Evolutionary conservation across 2,888 invertebrate species (phyloP).

Genomic region (Erynnis tages): DNA sequence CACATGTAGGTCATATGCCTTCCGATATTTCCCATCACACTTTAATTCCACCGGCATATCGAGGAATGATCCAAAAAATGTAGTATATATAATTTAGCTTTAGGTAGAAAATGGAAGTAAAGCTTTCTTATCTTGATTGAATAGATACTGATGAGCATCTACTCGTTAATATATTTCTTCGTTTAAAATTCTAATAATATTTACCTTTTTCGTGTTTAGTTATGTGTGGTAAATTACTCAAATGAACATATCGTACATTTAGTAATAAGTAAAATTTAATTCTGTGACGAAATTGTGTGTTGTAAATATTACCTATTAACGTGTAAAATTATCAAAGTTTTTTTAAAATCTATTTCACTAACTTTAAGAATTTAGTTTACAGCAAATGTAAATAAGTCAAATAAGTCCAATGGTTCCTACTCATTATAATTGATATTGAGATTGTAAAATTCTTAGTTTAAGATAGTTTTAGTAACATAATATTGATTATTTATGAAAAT

Average conservation of each 20-base stretch:
- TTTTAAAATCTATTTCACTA: no score
- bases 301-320: neutral
- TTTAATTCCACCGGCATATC: constrained; percentile 52
- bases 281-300: constrained; percentile 34
- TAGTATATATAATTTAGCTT: constrained; percentile 25
- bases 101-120: no score
- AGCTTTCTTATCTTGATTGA: no score
- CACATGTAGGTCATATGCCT: constrained; percentile 48
- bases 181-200: no score
- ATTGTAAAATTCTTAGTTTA: constrained; percentile 22
- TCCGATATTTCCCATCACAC: constrained; percentile 52
- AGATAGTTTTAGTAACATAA: constrained; percentile 38
- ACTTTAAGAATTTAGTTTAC: neutral
- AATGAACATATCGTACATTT: no score
- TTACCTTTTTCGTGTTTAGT: no score
- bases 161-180: no score
- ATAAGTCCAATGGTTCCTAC: constrained; percentile 25
- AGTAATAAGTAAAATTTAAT: no score
- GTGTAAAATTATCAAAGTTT: neutral
- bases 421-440: neutral
- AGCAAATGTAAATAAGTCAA: constrained; percentile 6
- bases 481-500: constrained; percentile 63
- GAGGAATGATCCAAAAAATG: constrained; percentile 54
- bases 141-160: no score
- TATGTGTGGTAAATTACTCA: no score